Base-by-base conservation (phyloP, 2,888 invertebrate species). In the Rhagonycha fulva region DNA sequence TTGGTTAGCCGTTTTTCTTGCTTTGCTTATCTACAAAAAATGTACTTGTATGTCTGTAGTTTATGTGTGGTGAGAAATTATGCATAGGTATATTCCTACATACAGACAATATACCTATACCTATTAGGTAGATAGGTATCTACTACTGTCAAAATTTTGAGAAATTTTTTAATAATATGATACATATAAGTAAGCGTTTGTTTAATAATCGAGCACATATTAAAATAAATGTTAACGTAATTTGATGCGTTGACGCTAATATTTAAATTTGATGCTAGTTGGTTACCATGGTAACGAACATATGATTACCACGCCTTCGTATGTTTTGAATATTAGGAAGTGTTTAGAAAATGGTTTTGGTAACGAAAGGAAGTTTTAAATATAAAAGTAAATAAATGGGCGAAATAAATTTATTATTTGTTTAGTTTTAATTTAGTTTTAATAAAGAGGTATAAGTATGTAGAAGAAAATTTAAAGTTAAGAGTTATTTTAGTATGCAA, bases 271-370 rank as follows among this genome's bases (percentile, higher is more conserved):
- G 75, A 76, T 77, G 76, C 78, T 77, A 28, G 14, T 14, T 47
- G 62, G 84, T 84, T 81, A 76, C 80, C 79, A 84, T 84, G 79
- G 81, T 70, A 81, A 84, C 82, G 70, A 79, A 74, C 84, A 84
- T 84, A 84, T 84, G 84, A 84, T 84, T 81, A 84, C 84, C 84
- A 84, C 84, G 83, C 84, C 84, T 84, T 83, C 82, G 24, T 74
- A 19, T 74, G 68, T 74, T 77, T 77, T 77, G 77, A 77, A 77
- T 74, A 30, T 68, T 28, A 68, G 68, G 30, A 14, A 14, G 24
- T 66, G 63, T 66, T 26, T 66, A 66, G 68, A n/a, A 32, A 23
- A 60, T 14, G 32, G 62, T 28, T 47, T 14, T 66, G 14, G 14
- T 26, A 47, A 2, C 4, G 14, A 9, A 67, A 60, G 30, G 9